Conservation (phyloP, 2,797 vertebrate genomes). For the Dallia pectoralis region DNA sequence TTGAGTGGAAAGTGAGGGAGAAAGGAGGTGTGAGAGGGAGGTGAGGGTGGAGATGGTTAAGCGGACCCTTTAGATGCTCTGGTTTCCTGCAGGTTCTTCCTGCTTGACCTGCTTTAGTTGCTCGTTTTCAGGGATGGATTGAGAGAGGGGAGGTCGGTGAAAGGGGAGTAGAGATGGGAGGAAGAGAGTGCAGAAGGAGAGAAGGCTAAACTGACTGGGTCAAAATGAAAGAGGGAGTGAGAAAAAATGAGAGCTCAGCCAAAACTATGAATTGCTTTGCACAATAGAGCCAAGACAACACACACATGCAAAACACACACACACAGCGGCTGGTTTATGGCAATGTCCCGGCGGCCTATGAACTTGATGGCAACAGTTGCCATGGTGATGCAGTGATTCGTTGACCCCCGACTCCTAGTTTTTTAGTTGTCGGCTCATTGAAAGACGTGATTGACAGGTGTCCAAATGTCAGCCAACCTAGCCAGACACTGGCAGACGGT, state of each 20-base stretch:
- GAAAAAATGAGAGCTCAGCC: constrained; percentile 66
- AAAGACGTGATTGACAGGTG: constrained; percentile 80
- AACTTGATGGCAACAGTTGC: constrained; percentile 76
- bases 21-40: neutral
- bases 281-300: constrained; percentile 57
- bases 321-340: constrained; percentile 23
- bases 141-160: constrained; percentile 22
- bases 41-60: constrained; percentile 60
- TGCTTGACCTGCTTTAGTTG: constrained; percentile 57
- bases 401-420: constrained; percentile 75
- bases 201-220: constrained; percentile 61
- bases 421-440: constrained; percentile 73
- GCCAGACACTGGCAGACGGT: constrained; percentile 60
- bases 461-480: constrained; percentile 77
- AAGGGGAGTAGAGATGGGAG: constrained; percentile 40
- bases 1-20: neutral
- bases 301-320: constrained; percentile 38
- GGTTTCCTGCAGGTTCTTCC: constrained; percentile 65
- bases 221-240: constrained; percentile 60
- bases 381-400: constrained; percentile 72
- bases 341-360: constrained; percentile 72
- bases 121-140: constrained; percentile 31
- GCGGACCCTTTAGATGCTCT: constrained; percentile 59
- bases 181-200: constrained; percentile 33
- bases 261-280: constrained; percentile 55